Base-by-base conservation (phyloP, 1,140 invertebrate species). In the Atta cephalotes region DNA sequence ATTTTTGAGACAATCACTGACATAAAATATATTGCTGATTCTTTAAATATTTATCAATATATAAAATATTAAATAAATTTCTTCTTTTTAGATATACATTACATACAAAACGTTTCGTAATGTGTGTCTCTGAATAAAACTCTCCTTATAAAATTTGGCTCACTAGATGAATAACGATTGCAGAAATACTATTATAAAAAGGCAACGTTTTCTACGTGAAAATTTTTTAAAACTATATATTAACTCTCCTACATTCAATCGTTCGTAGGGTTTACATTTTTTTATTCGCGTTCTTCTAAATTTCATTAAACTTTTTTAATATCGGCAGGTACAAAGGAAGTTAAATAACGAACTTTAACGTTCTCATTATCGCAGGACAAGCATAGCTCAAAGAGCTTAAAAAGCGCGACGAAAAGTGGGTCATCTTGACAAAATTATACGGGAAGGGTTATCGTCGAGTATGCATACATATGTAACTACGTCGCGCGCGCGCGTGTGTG, bases 311-410 rank as follows among this genome's bases (percentile, higher is more conserved):
- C 18, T 62, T 84, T 49, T 74, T 74, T 84, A 51, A 84, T 74
- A 74, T 60, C 53, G 56, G 31, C 70, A 74, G 25, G 39, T 49
- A 62, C 53, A 21, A 49, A 49, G 16, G 10, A 49, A 76, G 68
- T 84, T 51, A 74, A 74, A 72, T 82, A 74, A 74, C 39, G 53
- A 74, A 82, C 56, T 82, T 82, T 82, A 82, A 82, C 68, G 56
- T 28, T 62, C 80, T 84, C 39, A 62, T 82, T 82, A 74, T 74
- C 70, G 39, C 56, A 25, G 14, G 10, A 45, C 39, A 31, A 81
- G 31, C 31, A n/a, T 68, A 35, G 71, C 39, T 62, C 70, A 35
- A 81, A 81, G 56, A 81, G 79, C 51, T 81, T 81, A 81, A 81
- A 80, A 80, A 71, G 65, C 49, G 49, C 78, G 28, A n/a, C n/a